A percentile compares a stretch with the other conserved stretches of the same genome.
phyloP scores from a whole-genome alignment of 2,888 invertebrate genomes.

The Sinhomidia bicolor region DNA sequence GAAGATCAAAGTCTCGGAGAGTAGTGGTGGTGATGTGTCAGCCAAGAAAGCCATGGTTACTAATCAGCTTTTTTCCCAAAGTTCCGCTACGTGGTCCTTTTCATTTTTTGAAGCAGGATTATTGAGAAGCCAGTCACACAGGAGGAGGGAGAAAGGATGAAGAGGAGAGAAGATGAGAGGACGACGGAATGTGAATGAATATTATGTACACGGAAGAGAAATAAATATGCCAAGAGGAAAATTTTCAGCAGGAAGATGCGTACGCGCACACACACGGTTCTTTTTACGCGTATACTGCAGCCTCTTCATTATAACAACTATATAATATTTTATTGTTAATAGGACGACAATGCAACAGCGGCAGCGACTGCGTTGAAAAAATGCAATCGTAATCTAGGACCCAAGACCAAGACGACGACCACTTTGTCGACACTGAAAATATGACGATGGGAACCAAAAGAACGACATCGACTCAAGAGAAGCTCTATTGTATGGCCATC shows the following conservation, averaged over 20 bases:
- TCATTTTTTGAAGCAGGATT: not conserved
- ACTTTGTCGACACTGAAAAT: not conserved
- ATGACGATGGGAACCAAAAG: not conserved
- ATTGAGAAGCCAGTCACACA: conserved; percentile 5
- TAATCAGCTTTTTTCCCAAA: conserved; percentile 55
- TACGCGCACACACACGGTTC: not conserved
- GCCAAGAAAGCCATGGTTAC: conserved; percentile 18
- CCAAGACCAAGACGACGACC: too few relatives aligned
- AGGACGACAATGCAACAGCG: not conserved
- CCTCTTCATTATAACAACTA: not conserved
- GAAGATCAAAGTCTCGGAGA: not conserved
- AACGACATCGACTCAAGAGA: not conserved
- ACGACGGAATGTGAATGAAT: conserved; percentile 11
- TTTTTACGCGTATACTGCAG: not conserved
- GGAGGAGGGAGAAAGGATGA: conserved; percentile 21
- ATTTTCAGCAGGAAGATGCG: not conserved
- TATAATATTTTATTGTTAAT: not conserved
- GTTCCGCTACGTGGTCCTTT: conserved; percentile 55
- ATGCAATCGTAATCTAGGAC: too few relatives aligned
- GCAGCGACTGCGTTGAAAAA: conserved; percentile 27
- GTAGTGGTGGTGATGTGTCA: conserved; percentile 28
- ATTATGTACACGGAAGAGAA: conserved; percentile 22
- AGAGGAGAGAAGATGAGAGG: too few relatives aligned
- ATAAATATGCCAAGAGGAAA: conserved; percentile 19
- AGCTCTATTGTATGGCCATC: not conserved